phyloP scores from a whole-genome alignment of 2,113 vertebrate genomes.

The Campylomormyrus numenius region DNA sequence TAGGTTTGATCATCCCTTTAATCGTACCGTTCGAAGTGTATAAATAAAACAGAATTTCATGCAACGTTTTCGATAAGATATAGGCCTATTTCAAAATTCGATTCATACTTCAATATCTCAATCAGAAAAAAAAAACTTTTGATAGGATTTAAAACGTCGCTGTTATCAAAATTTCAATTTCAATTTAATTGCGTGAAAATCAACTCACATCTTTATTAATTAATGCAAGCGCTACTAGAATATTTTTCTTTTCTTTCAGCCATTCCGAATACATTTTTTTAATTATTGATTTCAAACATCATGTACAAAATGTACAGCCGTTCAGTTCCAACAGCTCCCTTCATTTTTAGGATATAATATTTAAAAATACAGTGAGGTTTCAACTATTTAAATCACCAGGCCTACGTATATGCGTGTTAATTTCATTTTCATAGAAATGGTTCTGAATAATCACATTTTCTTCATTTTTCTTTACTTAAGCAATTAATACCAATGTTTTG shows the following conservation, averaged over 20 bases:
- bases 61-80: neutral
- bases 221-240: neutral
- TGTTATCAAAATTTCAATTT: neutral
- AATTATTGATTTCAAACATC: neutral
- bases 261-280: neutral
- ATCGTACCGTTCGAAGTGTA: neutral
- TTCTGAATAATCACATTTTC: slow-evolving; percentile 4
- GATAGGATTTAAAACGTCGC: neutral
- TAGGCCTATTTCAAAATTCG: neutral
- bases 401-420: neutral
- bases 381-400: neutral
- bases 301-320: neutral
- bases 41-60: neutral
- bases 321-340: neutral
- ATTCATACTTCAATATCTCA: neutral
- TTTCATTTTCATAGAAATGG: neutral
- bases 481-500: neutral
- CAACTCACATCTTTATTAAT: neutral
- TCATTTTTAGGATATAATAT: neutral
- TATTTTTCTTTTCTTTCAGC: neutral
- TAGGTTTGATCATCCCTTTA: neutral
- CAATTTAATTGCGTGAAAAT: neutral
- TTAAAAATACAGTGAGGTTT: neutral
- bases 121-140: neutral
- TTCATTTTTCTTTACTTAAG: neutral